These are phyloP conservation scores for Cuniculus paca DNA, from an alignment of 2,797 vertebrate genomes.

Conservation along the genomic window DNA sequence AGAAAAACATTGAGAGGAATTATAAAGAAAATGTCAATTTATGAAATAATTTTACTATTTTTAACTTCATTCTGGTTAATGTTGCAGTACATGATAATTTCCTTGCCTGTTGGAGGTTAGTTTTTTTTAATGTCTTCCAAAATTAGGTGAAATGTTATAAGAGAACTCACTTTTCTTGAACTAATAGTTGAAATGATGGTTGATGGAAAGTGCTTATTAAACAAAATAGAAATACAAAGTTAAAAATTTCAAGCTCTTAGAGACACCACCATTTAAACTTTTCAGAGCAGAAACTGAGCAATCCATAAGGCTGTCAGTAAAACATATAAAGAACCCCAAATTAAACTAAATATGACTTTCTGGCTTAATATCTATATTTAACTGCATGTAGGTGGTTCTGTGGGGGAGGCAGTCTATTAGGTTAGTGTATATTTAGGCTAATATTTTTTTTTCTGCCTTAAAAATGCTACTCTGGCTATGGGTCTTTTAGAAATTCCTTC, in stretches of 20 bases:
- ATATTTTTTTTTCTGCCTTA: slow-evolving; percentile 42
- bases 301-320: slow-evolving; percentile 71
- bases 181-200: slow-evolving; percentile 72
- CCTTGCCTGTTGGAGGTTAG: slow-evolving; percentile 82
- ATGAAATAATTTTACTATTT: slow-evolving; percentile 81
- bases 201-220: slow-evolving; percentile 74
- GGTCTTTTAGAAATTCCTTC: slow-evolving; percentile 63
- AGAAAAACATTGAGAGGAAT: slow-evolving; percentile 76
- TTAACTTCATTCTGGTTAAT: slow-evolving; percentile 79
- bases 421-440: slow-evolving; percentile 62
- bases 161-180: slow-evolving; percentile 73
- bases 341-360: slow-evolving; percentile 76
- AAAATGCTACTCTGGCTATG: slow-evolving; percentile 56
- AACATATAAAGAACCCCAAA: slow-evolving; percentile 72
- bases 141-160: slow-evolving; percentile 79
- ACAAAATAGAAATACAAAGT: slow-evolving; percentile 76
- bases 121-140: slow-evolving; percentile 76
- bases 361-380: slow-evolving; percentile 75
- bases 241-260: slow-evolving; percentile 72
- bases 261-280: slow-evolving; percentile 71
- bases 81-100: slow-evolving; percentile 83
- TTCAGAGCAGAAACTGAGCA: slow-evolving; percentile 61
- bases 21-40: slow-evolving; percentile 76
- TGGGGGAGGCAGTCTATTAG: slow-evolving; percentile 17
- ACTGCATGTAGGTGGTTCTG: slow-evolving; percentile 64